These are phyloP conservation scores for Camelus dromedarius DNA, from an alignment of 2,113 vertebrate species.

Conservation along the genomic window DNA sequence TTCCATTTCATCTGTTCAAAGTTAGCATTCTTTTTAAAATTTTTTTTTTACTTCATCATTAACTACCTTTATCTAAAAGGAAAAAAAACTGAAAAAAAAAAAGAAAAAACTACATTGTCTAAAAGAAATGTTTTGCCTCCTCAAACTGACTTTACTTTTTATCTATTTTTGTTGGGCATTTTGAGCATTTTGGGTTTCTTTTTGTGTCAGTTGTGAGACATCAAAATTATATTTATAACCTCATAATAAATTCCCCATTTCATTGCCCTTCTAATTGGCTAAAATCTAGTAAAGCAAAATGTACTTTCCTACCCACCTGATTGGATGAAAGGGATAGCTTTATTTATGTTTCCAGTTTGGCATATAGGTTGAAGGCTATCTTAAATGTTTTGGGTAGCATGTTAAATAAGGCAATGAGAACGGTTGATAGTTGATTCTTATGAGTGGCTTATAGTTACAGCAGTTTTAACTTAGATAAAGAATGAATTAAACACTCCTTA, in stretches of 20 bases:
- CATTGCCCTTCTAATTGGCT: background rate
- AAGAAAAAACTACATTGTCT: background rate
- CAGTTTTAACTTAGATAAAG: background rate
- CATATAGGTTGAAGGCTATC: background rate
- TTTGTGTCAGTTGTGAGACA: background rate
- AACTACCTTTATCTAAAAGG: background rate
- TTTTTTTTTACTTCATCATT: background rate
- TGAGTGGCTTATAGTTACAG: background rate
- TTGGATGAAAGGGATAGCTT: background rate
- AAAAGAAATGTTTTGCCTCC: constrained; percentile 4
- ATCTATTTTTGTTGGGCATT: background rate
- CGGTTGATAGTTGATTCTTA: background rate
- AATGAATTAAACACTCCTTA: background rate
- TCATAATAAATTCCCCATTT: background rate
- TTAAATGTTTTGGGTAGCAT: background rate
- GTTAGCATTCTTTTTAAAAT: background rate
- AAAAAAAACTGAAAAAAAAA: background rate
- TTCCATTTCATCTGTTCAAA: background rate
- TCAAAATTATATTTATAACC: constrained; percentile 36
- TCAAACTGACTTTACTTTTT: constrained; percentile 34
- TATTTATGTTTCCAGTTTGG: background rate
- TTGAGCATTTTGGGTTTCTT: constrained; percentile 26
- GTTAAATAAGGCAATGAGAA: background rate
- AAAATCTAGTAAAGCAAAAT: background rate
- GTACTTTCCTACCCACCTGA: background rate